Conservation (phyloP, 2,888 invertebrate species). For the Scaptodrosophila latifasciaeformis region DNA sequence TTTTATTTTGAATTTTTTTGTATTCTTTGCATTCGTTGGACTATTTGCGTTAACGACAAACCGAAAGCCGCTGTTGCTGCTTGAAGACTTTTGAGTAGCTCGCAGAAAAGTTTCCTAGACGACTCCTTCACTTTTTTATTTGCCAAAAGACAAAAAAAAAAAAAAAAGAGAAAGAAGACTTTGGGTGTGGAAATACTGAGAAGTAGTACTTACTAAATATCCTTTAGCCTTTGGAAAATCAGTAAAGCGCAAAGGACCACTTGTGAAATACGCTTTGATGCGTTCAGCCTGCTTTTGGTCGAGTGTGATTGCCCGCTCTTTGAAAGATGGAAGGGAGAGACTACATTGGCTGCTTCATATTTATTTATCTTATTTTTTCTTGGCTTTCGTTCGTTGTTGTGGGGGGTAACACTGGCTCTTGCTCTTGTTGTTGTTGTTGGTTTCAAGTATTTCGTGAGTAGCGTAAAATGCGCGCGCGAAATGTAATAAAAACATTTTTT, state of each 20-base stretch:
- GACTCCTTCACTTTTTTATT: slow-evolving; percentile 46
- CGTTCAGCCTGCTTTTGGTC: slow-evolving; percentile 49
- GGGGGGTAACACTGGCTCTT: slow-evolving; percentile 19
- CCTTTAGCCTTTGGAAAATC: slow-evolving; percentile 66
- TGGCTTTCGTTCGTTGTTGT: slow-evolving; percentile 29
- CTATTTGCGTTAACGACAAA: slow-evolving; percentile 21
- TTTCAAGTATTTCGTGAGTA: slow-evolving; percentile 65
- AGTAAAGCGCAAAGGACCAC: slow-evolving; percentile 71
- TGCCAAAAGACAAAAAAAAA: slow-evolving; percentile 26
- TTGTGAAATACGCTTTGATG: slow-evolving; percentile 71
- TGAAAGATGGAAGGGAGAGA: slow-evolving; percentile 9
- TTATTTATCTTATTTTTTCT: slow-evolving; percentile 45
- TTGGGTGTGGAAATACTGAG: slow-evolving; percentile 25
- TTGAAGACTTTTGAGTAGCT: slow-evolving; percentile 58
- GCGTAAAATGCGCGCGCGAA: slow-evolving; percentile 70
- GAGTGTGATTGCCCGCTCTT: slow-evolving; percentile 47
- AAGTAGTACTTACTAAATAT: slow-evolving; percentile 62
- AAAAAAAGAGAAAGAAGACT: slow-evolving; percentile 32
- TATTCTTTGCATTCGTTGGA: slow-evolving; percentile 2
- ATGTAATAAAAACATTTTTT: slow-evolving; percentile 74
- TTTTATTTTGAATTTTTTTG: slow-evolving; percentile 24
- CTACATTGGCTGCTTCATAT: slow-evolving; percentile 41
- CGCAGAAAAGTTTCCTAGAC: slow-evolving; percentile 70
- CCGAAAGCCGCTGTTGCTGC: slow-evolving; percentile 35
- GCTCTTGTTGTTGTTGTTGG: slow-evolving; percentile 40